A percentile compares a stretch with the other conserved stretches of the same genome.
These are phyloP conservation scores for Lagenorhynchus albirostris DNA, from an alignment of 2,113 vertebrate genomes.

Conservation along the genomic window DNA sequence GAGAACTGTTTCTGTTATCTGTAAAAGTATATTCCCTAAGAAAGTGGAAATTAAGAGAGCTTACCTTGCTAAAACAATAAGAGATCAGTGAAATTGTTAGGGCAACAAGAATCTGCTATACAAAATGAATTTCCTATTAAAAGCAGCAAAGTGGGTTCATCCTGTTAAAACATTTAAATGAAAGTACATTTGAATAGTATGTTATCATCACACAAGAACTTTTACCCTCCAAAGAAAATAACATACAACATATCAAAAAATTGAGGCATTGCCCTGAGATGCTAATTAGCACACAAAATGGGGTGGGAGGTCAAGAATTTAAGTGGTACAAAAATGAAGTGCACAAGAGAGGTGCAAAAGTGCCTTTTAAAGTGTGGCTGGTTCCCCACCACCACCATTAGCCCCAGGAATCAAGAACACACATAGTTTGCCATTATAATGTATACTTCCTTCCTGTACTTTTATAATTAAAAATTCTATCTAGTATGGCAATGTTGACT, in stretches of 20 bases:
- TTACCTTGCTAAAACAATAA: slow-evolving; percentile 74
- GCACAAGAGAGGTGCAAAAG: slow-evolving; percentile 78
- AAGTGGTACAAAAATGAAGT: slow-evolving; percentile 81
- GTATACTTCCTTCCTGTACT: slow-evolving; percentile 31
- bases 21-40: slow-evolving; percentile 73
- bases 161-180: slow-evolving; percentile 73
- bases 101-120: slow-evolving; percentile 75
- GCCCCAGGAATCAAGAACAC: neutral
- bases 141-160: slow-evolving; percentile 74
- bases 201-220: slow-evolving; percentile 76
- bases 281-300: slow-evolving; percentile 77
- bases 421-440: neutral
- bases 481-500: slow-evolving; percentile 76
- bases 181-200: slow-evolving; percentile 75
- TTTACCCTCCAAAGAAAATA: slow-evolving; percentile 77
- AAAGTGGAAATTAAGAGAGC: slow-evolving; percentile 71
- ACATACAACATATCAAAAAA: slow-evolving; percentile 72
- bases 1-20: slow-evolving; percentile 48
- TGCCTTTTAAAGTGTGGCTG: slow-evolving; percentile 76
- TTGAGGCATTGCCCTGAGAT: slow-evolving; percentile 83
- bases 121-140: slow-evolving; percentile 76
- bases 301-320: slow-evolving; percentile 61
- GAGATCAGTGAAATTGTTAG: slow-evolving; percentile 68
- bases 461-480: slow-evolving; percentile 70
- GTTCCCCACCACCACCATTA: slow-evolving; percentile 22